phyloP scores from a whole-genome alignment of 1,140 invertebrate genomes.

The Heliothis virescens region DNA sequence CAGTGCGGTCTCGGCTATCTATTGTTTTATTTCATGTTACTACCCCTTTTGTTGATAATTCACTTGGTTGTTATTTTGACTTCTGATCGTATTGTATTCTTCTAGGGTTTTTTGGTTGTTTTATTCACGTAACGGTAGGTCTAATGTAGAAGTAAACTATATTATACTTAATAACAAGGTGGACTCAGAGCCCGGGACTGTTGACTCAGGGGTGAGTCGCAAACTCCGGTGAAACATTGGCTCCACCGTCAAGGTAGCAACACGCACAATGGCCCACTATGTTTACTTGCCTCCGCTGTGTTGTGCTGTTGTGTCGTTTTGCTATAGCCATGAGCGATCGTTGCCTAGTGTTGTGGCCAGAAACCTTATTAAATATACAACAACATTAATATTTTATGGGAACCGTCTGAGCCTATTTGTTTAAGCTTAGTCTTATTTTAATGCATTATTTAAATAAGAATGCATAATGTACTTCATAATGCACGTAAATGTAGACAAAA shows the following conservation, averaged over 20 bases:
- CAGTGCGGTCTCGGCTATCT: constrained; percentile 55
- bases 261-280: constrained; percentile 74
- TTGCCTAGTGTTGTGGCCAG: constrained; percentile 66
- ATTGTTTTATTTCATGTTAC: constrained; percentile 58
- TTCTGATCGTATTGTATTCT: not conserved
- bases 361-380: constrained; percentile 75
- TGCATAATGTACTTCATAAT: no score
- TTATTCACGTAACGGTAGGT: not conserved
- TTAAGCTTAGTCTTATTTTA: constrained; percentile 12
- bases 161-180: constrained; percentile 61
- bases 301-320: constrained; percentile 56
- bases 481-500: no score
- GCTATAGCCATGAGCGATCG: constrained; percentile 58
- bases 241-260: constrained; percentile 57
- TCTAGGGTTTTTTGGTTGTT: not conserved
- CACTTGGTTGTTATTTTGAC: constrained; percentile 27
- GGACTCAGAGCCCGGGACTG: constrained; percentile 62
- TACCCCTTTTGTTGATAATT: constrained; percentile 39
- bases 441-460: not conserved
- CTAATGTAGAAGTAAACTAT: constrained; percentile 33
- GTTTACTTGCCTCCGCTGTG: constrained; percentile 66
- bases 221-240: constrained; percentile 69
- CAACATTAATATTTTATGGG: constrained; percentile 66
- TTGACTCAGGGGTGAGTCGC: constrained; percentile 69
- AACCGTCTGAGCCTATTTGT: constrained; percentile 43